Base-by-base conservation (phyloP, 1,140 invertebrate genomes). In the Ceratosolen fusciceps region DNA sequence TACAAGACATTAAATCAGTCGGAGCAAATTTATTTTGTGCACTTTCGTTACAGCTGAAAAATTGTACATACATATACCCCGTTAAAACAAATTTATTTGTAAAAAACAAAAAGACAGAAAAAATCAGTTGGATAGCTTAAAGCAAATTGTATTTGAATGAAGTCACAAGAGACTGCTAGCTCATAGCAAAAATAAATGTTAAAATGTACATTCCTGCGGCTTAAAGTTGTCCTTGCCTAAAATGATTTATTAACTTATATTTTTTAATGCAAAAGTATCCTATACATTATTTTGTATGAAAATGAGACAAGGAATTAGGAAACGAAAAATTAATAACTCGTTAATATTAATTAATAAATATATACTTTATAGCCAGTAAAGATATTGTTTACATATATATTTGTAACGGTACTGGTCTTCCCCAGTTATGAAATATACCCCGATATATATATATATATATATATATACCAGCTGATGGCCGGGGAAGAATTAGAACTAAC, bases 21-120 rank as follows among this genome's bases (percentile, higher is more conserved):
- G 72, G 60, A 80, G 58, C 21, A 74, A 77, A 74, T 74, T 81
- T 68, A 77, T 52, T 83, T 83, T 84, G 81, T 82, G 81, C 84
- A n/a, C 82, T 39, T 79, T 80, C 65, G 70, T 80, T 80, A 26
- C 74, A 76, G 52, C 70, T 73, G n/a, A 77, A 72, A 71, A 76
- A 72, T 77, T 80, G 79, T 80, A 80, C 43, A 77, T 77, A 80
- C 62, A 73, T 73, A 80, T 74, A 73, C 56, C 43, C 58, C 29
- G 65, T 67, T 14, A 31, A 74, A 77, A 68, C 65, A 73, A 29
- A 79, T 68, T 74, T 81, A 60, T 81, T 77, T 77, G 58, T 77
- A 77, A 81, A 81, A n/a, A n/a, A n/a, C n/a, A n/a, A n/a, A n/a
- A n/a, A n/a, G n/a, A n/a, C n/a, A n/a, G n/a, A n/a, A n/a, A n/a